These are phyloP conservation scores for Terebella lapidaria DNA, from an alignment of 2,888 invertebrate species.

Conservation along the genomic window DNA sequence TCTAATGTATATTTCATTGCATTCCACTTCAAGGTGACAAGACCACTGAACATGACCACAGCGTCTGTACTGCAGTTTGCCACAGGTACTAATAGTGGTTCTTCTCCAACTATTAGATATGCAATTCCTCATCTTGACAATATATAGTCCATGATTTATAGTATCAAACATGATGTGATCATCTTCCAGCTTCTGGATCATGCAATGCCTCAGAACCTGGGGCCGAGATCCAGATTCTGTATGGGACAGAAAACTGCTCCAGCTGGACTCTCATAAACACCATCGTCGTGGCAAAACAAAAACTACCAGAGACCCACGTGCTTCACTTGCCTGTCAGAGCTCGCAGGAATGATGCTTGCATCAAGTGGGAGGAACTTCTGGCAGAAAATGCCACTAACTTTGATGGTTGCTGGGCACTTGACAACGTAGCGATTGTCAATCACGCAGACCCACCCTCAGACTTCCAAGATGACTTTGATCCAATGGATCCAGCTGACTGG, in stretches of 20 bases:
- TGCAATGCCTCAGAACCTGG: slow-evolving; percentile 29
- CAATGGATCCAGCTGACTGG: slow-evolving; percentile 51
- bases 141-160: background rate
- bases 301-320: slow-evolving; percentile 15
- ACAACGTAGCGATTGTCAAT: slow-evolving; percentile 51
- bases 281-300: slow-evolving; percentile 21
- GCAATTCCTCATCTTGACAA: background rate
- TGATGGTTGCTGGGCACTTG: slow-evolving; percentile 51
- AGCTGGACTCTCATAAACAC: slow-evolving; percentile 36
- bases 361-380: slow-evolving; percentile 26
- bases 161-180: no score
- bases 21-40: slow-evolving; percentile 45
- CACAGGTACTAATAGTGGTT: slow-evolving; percentile 38
- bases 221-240: slow-evolving; percentile 32
- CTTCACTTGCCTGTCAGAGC: slow-evolving; percentile 44
- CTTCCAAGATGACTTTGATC: slow-evolving; percentile 52
- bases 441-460: slow-evolving; percentile 36
- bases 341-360: slow-evolving; percentile 35
- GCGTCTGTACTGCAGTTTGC: slow-evolving; percentile 50
- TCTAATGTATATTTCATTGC: no score
- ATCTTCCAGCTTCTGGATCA: slow-evolving; percentile 32
- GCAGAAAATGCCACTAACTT: slow-evolving; percentile 19
- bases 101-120: no score
- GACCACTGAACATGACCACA: slow-evolving; percentile 48
- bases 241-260: slow-evolving; percentile 31